A percentile compares a stretch with the other conserved stretches of the same genome.
Conservation (phyloP, 2,113 vertebrate species). For the Ceuthmochares aereus region DNA sequence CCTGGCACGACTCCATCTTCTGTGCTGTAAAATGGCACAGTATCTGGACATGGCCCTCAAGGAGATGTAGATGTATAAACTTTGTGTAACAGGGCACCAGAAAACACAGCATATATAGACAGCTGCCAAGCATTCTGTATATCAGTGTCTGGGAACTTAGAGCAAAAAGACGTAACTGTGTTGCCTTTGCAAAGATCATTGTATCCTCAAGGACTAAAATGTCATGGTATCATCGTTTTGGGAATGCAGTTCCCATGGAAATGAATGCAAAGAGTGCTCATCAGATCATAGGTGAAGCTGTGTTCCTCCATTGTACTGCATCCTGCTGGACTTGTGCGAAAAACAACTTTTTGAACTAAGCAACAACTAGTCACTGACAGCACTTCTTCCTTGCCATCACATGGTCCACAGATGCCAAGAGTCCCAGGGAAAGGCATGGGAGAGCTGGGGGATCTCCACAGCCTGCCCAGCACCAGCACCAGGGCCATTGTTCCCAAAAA, state of each 20-base stretch:
- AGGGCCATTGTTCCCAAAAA: constrained; percentile 34
- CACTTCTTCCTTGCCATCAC: neutral
- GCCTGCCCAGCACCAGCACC: neutral
- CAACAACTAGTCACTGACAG: neutral
- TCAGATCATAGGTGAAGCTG: neutral
- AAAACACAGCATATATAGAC: neutral
- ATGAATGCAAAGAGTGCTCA: neutral
- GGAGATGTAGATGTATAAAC: neutral
- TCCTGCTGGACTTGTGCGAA: neutral
- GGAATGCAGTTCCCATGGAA: neutral
- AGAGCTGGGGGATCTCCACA: neutral
- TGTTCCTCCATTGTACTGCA: neutral
- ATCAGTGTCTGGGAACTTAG: neutral
- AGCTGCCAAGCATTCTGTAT: neutral
- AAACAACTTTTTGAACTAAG: neutral
- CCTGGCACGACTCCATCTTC: neutral
- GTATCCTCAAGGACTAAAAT: neutral
- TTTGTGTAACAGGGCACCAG: neutral
- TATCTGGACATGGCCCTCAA: neutral
- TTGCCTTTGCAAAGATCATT: neutral
- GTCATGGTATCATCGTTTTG: neutral
- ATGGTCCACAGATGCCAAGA: neutral
- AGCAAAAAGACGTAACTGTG: neutral
- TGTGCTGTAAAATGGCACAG: neutral
- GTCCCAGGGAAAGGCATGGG: neutral